Base-by-base conservation (phyloP, 2,113 vertebrate species). In the Pitta sordida region DNA sequence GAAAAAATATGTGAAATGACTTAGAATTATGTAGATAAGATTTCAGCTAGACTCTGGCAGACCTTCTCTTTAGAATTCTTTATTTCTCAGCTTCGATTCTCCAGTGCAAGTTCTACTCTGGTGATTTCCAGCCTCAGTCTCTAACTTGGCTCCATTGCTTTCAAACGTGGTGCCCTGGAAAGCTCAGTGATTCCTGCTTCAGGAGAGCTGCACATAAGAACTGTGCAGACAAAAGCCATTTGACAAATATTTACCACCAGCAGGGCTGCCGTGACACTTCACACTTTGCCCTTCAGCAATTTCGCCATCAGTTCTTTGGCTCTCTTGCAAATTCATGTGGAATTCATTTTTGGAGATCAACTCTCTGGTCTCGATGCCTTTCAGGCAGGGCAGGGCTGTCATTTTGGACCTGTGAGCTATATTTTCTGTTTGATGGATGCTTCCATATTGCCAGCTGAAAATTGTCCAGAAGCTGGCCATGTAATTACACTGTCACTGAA, bases 401-500 rank as follows among this genome's bases (percentile, higher is more conserved):
- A 73, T 73, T 79, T 93, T 34, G 64, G 55, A 51, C 34, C 55
- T 48, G 36, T 70, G 27, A 92, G 21, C 60, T 77, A 15, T 48
- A 62, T 86, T 94, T 91, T 27, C 7, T 67, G 11, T 29, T 65
- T 94, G 71, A 68, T 55, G 13, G 51, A 69, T 94, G 46, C 13
- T 30, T 88, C 52, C 32, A 29, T 19, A 32, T 27, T 59, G 59
- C 37, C 88, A 93, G 29, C 10, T 65, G 82, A 93, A 86, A 81
- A 93, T 70, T 59, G 59, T 77, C 39, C 55, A 90, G 60, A 81
- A 90, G 68, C 70, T 24, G 8, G 17, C 46, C 63, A 53, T 85
- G 23, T 58, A 91, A 91, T 89, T 92, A 79, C 51, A 55, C 26
- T 53, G 59, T 59, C 68, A 68, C 37, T 56, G 63, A 93, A 74